Percentiles rank a stretch among this genome's conserved stretches.
Evolutionary conservation across 2,888 invertebrate genomes (phyloP).

Genomic region (Oscheius sp.): DNA sequence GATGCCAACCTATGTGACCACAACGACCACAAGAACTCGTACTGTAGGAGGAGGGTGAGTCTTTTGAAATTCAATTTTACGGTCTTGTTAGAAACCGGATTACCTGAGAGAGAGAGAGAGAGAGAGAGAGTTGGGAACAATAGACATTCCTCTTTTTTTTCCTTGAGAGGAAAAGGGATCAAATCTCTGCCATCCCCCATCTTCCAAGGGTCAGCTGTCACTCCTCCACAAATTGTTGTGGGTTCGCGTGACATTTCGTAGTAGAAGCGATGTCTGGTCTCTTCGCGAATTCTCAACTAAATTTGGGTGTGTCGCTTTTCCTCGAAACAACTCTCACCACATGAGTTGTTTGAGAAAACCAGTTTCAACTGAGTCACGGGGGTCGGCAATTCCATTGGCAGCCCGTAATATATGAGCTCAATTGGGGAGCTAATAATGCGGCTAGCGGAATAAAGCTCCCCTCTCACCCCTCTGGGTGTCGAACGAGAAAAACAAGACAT

Average conservation of each 20-base stretch:
- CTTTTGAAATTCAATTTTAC: neutral
- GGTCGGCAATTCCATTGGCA: too few species aligned
- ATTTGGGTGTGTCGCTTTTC: constrained; percentile 16
- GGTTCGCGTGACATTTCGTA: constrained; percentile 14
- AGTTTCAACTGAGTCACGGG: constrained; percentile 1
- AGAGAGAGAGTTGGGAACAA: neutral
- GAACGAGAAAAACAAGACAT: too few species aligned
- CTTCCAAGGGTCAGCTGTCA: constrained; percentile 12
- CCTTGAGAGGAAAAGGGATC: neutral
- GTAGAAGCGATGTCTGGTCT: constrained; percentile 10
- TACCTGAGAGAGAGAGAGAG: too few species aligned
- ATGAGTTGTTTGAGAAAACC: constrained; percentile 10
- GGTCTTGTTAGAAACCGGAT: neutral
- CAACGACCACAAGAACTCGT: constrained; percentile 13
- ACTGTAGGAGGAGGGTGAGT: neutral
- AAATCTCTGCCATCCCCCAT: neutral
- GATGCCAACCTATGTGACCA: constrained; percentile 24
- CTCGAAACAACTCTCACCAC: neutral
- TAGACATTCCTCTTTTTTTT: neutral
- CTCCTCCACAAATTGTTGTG: neutral
- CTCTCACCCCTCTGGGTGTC: neutral
- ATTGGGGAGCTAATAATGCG: neutral
- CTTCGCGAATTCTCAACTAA: neutral
- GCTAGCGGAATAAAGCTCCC: neutral
- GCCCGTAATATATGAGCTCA: neutral